These are phyloP conservation scores for Elysia chlorotica DNA, from an alignment of 1,140 invertebrate genomes.

Conservation along the genomic window DNA sequence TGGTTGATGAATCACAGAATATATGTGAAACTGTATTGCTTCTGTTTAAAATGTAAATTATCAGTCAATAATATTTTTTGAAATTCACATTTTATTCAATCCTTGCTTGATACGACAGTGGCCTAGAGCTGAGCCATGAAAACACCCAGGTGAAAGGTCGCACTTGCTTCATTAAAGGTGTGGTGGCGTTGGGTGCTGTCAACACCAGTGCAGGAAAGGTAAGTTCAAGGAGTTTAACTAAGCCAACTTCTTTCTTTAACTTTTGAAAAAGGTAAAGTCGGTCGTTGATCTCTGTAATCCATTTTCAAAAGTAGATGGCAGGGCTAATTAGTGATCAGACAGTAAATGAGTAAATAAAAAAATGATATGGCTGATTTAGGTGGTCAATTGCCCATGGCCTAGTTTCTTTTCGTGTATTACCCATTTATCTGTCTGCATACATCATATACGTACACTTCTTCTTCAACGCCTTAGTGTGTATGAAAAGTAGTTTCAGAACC, in stretches of 20 bases:
- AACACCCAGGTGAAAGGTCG: slow-evolving; percentile 46
- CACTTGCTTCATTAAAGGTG: slow-evolving; percentile 51
- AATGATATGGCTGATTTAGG: no score
- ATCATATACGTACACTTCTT: no score
- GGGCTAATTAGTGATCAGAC: no score
- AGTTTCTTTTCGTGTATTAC: background rate
- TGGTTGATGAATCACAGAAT: no score
- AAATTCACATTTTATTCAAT: background rate
- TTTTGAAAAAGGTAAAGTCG: no score
- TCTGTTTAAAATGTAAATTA: no score
- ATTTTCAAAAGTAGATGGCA: no score
- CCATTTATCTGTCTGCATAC: no score
- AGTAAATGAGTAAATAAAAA: no score
- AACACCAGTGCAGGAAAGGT: slow-evolving; percentile 48
- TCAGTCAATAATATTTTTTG: background rate
- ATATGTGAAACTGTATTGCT: no score
- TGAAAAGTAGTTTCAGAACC: no score
- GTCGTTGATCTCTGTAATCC: background rate
- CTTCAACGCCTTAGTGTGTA: no score
- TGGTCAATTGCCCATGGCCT: background rate
- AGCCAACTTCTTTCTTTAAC: background rate
- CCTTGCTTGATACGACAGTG: slow-evolving; percentile 39
- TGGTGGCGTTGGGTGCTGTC: slow-evolving; percentile 51
- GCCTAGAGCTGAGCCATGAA: slow-evolving; percentile 50
- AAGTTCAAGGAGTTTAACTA: slow-evolving; percentile 3